Conservation (phyloP, 30 jellyfish, hydroid and myxozoan genomes). For the Chironex yamaguchii region DNA sequence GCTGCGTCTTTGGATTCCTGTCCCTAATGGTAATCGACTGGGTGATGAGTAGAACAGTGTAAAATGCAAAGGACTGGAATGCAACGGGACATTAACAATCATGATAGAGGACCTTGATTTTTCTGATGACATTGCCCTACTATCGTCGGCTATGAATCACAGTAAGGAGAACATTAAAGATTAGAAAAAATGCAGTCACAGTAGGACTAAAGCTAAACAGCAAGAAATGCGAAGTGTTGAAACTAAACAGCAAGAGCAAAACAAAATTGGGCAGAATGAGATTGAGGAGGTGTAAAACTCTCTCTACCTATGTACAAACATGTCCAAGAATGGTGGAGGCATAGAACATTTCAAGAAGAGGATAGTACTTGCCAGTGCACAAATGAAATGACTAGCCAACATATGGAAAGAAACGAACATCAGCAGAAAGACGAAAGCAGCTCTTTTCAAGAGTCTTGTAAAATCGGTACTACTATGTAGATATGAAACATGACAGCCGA, state of each 20-base stretch:
- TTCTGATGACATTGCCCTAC: background rate
- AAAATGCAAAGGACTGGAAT: no score
- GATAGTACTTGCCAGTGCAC: background rate
- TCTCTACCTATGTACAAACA: background rate
- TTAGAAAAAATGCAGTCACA: background rate
- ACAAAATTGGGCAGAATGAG: background rate
- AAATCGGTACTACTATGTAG: background rate
- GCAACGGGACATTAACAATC: no score
- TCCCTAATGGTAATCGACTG: background rate
- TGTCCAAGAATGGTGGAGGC: background rate
- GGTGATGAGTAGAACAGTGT: background rate
- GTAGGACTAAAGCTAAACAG: background rate
- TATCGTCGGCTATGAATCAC: background rate
- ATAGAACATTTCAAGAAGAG: background rate
- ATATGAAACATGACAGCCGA: background rate
- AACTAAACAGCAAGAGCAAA: background rate
- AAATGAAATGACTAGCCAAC: background rate
- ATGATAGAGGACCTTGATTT: background rate
- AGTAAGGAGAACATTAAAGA: background rate
- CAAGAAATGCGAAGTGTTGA: background rate
- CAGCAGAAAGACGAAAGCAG: background rate
- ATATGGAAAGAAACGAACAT: background rate
- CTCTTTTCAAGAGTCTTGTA: background rate
- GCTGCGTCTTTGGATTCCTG: background rate
- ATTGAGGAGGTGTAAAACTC: background rate